These are phyloP conservation scores for Xestia sexstrigata DNA, from an alignment of 2,888 invertebrate species.

Conservation along the genomic window DNA sequence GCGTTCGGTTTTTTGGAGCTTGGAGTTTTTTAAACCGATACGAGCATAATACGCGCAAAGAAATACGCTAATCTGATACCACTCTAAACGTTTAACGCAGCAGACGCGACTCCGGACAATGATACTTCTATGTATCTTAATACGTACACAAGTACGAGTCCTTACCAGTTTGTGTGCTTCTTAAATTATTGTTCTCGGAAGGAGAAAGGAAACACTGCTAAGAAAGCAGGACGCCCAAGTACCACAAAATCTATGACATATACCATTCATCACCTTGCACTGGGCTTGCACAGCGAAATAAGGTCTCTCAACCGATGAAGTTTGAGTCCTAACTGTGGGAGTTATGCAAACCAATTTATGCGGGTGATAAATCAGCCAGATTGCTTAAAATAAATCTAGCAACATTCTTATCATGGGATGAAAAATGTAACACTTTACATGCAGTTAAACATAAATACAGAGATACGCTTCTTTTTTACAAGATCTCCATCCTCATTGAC, in stretches of 20 bases:
- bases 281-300: neutral
- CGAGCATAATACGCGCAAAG: neutral
- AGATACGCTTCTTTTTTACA: slow-evolving; percentile 2
- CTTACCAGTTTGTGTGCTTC: neutral
- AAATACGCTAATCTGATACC: neutral
- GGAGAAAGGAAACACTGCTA: neutral
- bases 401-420: neutral
- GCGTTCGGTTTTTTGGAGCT: neutral
- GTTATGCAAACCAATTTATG: neutral
- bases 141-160: no score
- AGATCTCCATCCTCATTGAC: slow-evolving; percentile 23
- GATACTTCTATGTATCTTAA: neutral
- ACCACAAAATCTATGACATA: neutral
- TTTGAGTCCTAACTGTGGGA: neutral
- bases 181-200: neutral
- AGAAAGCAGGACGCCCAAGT: neutral
- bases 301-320: neutral
- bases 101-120: neutral
- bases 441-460: slow-evolving; percentile 1
- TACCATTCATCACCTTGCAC: neutral
- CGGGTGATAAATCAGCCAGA: neutral
- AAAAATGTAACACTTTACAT: neutral
- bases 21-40: neutral
- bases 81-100: neutral
- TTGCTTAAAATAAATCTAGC: neutral